Evolutionary conservation across 1,140 invertebrate species (phyloP), one percentile per base, ranked within the genome.

Genomic region (Sitodiplosis mosellana): DNA sequence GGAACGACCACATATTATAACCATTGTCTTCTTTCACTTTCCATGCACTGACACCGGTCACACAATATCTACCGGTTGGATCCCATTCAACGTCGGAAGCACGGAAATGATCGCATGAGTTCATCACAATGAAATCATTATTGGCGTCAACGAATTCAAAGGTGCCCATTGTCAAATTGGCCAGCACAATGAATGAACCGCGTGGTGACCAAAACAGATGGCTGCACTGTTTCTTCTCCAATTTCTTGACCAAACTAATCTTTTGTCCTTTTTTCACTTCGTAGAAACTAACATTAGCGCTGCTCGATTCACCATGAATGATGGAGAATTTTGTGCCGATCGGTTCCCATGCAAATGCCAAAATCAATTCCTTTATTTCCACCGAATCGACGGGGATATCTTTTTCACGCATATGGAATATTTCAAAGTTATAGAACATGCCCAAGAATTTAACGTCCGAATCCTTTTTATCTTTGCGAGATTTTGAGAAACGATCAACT

Each of bases 371-470:
- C 55, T 88, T 88, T 49, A 92, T 87, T 70, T 98, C 93, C 7
- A 96, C 82, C 48, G 88, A 94, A 61, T 99, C 95, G 0, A 99
- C 92, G 0, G 96, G 94, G 53, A 99, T 89, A 62, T 96, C 84
- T 62, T 99, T 99, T 59, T 97, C 92, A 47, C 88, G 71, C 80
- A 98, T 92, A 58, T 95, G 89, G 71, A 99, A 99, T 52, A 99
- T 89, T 70, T 99, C 95, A 69, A 99, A 95, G 64, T 99, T 98
- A 68, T 91, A 96, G 55, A 93, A 94, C 77, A 96, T 88, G 55
- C 94, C 92, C 51, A 86, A 86, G 62, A 97, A 98, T 69, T 98
- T 98, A 46, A 78, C 77, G 49, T 91, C 81, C 53, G 75, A 74
- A 49, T 86, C 76, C 60, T 69, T 88, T 70, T 79, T 92, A 66